Percentiles rank a stretch among this genome's conserved stretches.
Evolutionary conservation across 2,888 invertebrate species (phyloP).

Genomic region (Drosophila diplacantha): DNA sequence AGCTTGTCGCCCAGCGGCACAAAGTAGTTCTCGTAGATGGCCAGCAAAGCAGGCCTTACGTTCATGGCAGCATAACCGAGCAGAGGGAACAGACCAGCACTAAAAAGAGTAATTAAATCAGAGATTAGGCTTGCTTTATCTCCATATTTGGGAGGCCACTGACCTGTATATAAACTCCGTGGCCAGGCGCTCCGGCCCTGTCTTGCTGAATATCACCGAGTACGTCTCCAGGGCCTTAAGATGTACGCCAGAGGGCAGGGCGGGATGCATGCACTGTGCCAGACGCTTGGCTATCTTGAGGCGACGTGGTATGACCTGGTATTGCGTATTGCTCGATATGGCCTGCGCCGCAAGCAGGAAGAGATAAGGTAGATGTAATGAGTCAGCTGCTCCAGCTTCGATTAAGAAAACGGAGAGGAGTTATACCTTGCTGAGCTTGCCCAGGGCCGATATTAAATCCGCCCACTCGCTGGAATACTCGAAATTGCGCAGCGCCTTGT

Average conservation of each 20-base stretch:
- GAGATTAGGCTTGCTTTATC: not conserved
- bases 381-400: conserved; percentile 15
- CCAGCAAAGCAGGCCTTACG: conserved; percentile 88
- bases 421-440: conserved; percentile 91
- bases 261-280: conserved; percentile 96
- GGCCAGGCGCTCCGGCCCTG: conserved; percentile 88
- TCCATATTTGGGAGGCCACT: conserved; percentile 20
- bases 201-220: conserved; percentile 92
- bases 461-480: conserved; percentile 98
- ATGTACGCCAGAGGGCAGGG: conserved; percentile 93
- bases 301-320: conserved; percentile 89
- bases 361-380: conserved; percentile 23
- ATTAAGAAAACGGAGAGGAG: not conserved
- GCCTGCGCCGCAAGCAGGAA: conserved; percentile 79
- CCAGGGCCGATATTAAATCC: conserved; percentile 92
- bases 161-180: conserved; percentile 91
- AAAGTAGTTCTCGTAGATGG: conserved; percentile 92
- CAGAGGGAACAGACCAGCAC: conserved; percentile 89
- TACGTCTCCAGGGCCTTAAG: conserved; percentile 94
- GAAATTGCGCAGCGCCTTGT: conserved; percentile 92
- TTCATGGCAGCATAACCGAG: conserved; percentile 93
- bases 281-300: conserved; percentile 93
- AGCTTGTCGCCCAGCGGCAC: conserved; percentile 85
- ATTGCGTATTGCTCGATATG: conserved; percentile 87
- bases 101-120: not conserved